A percentile compares a stretch with the other conserved stretches of the same genome.
phyloP scores from a whole-genome alignment of 2,888 invertebrate genomes.

The Pandemis cinnamomeana region DNA sequence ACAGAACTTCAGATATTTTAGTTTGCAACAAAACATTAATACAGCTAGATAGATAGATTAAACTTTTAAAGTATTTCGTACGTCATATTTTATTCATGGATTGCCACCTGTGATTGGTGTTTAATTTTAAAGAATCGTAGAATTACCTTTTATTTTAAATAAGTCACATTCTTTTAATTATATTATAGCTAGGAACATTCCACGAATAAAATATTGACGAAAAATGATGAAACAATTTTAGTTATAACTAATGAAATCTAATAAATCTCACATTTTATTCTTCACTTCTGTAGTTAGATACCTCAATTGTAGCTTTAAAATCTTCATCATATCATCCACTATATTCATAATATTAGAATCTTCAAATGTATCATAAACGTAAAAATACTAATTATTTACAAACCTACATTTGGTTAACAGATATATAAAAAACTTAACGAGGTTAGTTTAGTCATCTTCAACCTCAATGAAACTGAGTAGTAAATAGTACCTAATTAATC shows the following conservation, averaged over 20 bases:
- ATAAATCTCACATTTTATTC: conserved; percentile 42
- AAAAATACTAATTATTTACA: conserved; percentile 21
- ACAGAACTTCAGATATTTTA: conserved; percentile 12
- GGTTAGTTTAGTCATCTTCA: neutral
- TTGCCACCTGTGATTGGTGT: neutral
- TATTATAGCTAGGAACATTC: neutral
- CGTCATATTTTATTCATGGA: conserved; percentile 36
- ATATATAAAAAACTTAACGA: conserved; percentile 23
- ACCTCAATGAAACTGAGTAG: no score
- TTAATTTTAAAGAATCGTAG: neutral
- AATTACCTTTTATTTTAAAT: neutral
- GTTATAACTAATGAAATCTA: conserved; percentile 20
- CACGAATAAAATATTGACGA: conserved; percentile 19
- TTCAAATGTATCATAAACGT: conserved; percentile 22
- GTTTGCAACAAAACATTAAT: conserved; percentile 17
- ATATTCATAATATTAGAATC: conserved; percentile 45
- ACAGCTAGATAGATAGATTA: conserved; percentile 21
- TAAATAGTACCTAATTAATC: no score
- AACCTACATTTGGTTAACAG: neutral
- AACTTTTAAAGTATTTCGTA: conserved; percentile 21
- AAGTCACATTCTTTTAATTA: neutral
- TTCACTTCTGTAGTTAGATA: conserved; percentile 63
- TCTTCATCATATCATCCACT: conserved; percentile 61
- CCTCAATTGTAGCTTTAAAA: conserved; percentile 74
- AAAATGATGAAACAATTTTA: conserved; percentile 22